Evolutionary conservation across 2,888 invertebrate species (phyloP), one percentile per base, ranked within the genome.

Genomic region (Tholera decimalis): DNA sequence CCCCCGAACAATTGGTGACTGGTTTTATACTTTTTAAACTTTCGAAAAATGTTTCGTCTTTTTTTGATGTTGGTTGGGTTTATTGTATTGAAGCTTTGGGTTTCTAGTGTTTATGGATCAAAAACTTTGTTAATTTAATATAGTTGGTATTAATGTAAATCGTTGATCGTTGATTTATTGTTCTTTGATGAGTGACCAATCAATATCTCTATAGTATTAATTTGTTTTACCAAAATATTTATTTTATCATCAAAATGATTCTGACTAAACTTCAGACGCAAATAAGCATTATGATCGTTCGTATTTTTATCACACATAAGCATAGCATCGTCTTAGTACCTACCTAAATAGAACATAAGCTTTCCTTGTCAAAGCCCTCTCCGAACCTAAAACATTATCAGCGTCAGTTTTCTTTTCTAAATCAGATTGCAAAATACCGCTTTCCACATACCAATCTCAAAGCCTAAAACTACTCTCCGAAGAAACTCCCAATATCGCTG

Each of bases 1-100:
- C 85, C 85, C 79, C 83, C 79, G 83, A 86, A 89, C 85, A 86
- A 84, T 86, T 86, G 85, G 83, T 84, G 83, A 87, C 85, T 83
- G 86, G 85, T 88, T 89, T 87, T 83, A 84, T 85, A 83, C 82
- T 85, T 84, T 86, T 87, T 80, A 81, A 85, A 82, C 72, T 82
- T 84, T 83, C 67, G 72, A 70, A 69, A 65, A 70, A 64, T 61
- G 56, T 64, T 71, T 79, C 20, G 74, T 60, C 65, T 78, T 47
- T 47, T 67, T 73, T 50, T 46, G 39, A 57, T 57, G 49, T 56
- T 47, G 22, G 20, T 13, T 7, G n/a, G 13, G 39, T 9, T 56
- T 22, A 44, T 56, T 33, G 22, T 49, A 64, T 55, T 37, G 22
- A 33, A 49, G 33, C 43, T 47, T 22, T 15, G 3, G 18, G 9